Evolutionary conservation across 2,888 invertebrate genomes (phyloP).

Genomic region (Nysson spinosus): DNA sequence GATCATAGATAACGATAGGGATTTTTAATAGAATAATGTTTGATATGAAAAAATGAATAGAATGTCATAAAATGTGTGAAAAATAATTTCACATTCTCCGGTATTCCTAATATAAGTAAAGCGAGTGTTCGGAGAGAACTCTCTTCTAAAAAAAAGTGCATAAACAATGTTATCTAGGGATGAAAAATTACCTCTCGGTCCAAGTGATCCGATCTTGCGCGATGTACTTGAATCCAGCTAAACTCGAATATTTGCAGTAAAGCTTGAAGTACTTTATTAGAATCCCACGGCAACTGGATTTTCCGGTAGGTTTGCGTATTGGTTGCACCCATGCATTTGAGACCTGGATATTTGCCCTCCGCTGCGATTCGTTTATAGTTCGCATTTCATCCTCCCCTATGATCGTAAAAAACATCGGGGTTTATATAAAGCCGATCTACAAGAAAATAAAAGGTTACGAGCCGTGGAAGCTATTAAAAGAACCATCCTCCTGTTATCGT

Average conservation of each 20-base stretch:
- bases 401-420: too few relatives aligned
- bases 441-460: background rate
- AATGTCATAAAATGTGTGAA: too few relatives aligned
- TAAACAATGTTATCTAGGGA: too few relatives aligned
- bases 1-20: too few relatives aligned
- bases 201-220: background rate
- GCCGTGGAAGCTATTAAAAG: background rate
- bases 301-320: conserved; percentile 5
- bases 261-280: conserved; percentile 24
- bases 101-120: too few relatives aligned
- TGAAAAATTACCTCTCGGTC: conserved; percentile 16
- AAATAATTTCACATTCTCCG: too few relatives aligned
- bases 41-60: too few relatives aligned
- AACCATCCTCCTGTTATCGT: background rate
- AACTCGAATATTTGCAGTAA: background rate
- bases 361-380: background rate
- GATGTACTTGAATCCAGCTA: background rate
- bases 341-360: conserved; percentile 7
- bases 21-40: too few relatives aligned
- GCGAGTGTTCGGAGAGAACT: too few relatives aligned
- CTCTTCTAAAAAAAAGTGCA: too few relatives aligned
- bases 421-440: too few relatives aligned
- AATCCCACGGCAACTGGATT: conserved; percentile 11
- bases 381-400: too few relatives aligned
- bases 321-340: conserved; percentile 3